Percentiles rank a stretch among this genome's conserved stretches.
phyloP scores from a whole-genome alignment of 2,797 vertebrate species.

The Leptoclinus maculatus region DNA sequence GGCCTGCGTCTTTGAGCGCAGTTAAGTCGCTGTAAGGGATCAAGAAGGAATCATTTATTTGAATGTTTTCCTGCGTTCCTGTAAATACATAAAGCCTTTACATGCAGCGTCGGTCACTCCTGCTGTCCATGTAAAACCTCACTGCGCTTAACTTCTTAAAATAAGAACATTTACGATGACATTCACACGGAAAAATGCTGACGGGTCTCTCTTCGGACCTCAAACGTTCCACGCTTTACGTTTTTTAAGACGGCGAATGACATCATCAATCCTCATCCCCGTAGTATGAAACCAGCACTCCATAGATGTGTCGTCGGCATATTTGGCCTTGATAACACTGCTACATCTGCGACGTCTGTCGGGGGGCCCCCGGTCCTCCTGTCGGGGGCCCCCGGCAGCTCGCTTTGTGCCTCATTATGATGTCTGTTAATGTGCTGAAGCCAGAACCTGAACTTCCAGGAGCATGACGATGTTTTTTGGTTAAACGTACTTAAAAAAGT shows the following conservation, averaged over 20 bases:
- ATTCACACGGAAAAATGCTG: conserved; percentile 58
- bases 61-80: conserved; percentile 41
- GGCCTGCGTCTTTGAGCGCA: conserved; percentile 28
- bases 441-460: conserved; percentile 25
- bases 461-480: conserved; percentile 4
- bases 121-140: conserved; percentile 32
- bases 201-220: background rate
- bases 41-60: background rate
- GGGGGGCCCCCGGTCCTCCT: background rate
- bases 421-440: conserved; percentile 12
- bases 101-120: conserved; percentile 19
- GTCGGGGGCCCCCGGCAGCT: too few species aligned
- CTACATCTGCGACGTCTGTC: conserved; percentile 9
- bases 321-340: conserved; percentile 32
- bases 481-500: conserved; percentile 12
- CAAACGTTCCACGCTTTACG: background rate
- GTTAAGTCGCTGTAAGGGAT: conserved; percentile 29
- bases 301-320: background rate
- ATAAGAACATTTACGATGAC: conserved; percentile 67
- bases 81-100: conserved; percentile 51
- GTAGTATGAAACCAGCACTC: conserved; percentile 49
- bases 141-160: conserved; percentile 44
- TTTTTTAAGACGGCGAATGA: conserved; percentile 14
- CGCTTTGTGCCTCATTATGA: conserved; percentile 60
- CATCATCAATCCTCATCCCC: conserved; percentile 3